Conservation (phyloP, 1,140 invertebrate genomes). For the Polyergus mexicanus region DNA sequence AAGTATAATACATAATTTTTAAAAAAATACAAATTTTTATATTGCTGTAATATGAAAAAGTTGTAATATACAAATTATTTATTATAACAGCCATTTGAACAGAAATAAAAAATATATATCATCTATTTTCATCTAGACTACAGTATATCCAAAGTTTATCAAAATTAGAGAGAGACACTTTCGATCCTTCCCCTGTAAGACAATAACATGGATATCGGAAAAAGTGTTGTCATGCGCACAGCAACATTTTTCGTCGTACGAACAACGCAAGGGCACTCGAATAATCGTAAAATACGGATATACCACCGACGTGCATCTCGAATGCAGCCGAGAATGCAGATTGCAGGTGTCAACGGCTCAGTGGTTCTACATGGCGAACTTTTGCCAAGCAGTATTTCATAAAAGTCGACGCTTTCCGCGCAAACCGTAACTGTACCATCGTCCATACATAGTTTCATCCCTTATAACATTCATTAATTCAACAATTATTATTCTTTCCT, state of each 20-base stretch:
- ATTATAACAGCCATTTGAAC: too few relatives aligned
- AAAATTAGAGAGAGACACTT: too few relatives aligned
- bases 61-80: too few relatives aligned
- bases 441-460: too few relatives aligned
- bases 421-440: conserved; percentile 38
- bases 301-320: conserved; percentile 64
- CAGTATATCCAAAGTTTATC: too few relatives aligned
- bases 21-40: too few relatives aligned
- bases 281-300: conserved; percentile 72
- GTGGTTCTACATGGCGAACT: conserved; percentile 69
- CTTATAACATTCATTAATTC: too few relatives aligned
- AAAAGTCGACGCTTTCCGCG: conserved; percentile 67
- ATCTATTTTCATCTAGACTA: too few relatives aligned
- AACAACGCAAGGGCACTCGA: conserved; percentile 34
- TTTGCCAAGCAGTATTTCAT: conserved; percentile 75
- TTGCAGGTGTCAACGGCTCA: conserved; percentile 75
- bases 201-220: conserved; percentile 21
- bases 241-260: conserved; percentile 18
- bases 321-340: conserved; percentile 72
- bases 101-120: too few relatives aligned
- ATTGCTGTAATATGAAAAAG: too few relatives aligned
- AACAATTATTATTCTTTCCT: too few relatives aligned
- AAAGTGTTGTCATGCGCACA: conserved; percentile 20
- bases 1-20: too few relatives aligned
- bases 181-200: neutral